Percentiles rank a stretch among this genome's conserved stretches.
phyloP scores from a whole-genome alignment of 2,797 vertebrate genomes.

The Catamblyrhynchus diadema region DNA sequence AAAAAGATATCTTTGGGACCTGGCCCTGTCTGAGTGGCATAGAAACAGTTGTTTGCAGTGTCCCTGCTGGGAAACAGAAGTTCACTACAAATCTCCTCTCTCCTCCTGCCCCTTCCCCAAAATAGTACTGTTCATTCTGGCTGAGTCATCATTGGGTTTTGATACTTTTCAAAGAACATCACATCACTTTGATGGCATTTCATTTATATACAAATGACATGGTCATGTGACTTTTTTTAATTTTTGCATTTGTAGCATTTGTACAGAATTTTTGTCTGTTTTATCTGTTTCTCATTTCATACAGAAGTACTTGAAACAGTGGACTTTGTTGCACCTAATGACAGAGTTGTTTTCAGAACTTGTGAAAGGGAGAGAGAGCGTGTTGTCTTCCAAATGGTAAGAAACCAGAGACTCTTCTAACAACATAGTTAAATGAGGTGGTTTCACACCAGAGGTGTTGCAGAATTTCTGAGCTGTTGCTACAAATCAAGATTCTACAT shows the following conservation, averaged over 20 bases:
- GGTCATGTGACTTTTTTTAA: neutral
- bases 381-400: slow-evolving; percentile 95
- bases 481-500: neutral
- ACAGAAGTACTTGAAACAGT: slow-evolving; percentile 87
- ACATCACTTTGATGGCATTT: neutral
- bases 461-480: neutral
- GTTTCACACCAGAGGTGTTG: neutral
- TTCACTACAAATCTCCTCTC: neutral
- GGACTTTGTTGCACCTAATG: slow-evolving; percentile 92
- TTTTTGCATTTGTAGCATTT: neutral
- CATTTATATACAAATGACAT: neutral
- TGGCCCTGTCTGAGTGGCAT: neutral
- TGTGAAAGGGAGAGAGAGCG: slow-evolving; percentile 84
- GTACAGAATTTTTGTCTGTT: neutral
- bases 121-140: neutral
- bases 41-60: neutral
- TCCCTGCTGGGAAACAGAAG: neutral
- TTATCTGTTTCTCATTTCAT: slow-evolving; percentile 10
- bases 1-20: neutral
- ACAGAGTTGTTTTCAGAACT: slow-evolving; percentile 92
- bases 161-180: neutral
- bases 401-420: neutral
- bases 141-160: neutral
- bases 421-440: neutral
- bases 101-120: neutral